phyloP scores from a whole-genome alignment of 2,113 vertebrate genomes.

The Megaceryle torquata region DNA sequence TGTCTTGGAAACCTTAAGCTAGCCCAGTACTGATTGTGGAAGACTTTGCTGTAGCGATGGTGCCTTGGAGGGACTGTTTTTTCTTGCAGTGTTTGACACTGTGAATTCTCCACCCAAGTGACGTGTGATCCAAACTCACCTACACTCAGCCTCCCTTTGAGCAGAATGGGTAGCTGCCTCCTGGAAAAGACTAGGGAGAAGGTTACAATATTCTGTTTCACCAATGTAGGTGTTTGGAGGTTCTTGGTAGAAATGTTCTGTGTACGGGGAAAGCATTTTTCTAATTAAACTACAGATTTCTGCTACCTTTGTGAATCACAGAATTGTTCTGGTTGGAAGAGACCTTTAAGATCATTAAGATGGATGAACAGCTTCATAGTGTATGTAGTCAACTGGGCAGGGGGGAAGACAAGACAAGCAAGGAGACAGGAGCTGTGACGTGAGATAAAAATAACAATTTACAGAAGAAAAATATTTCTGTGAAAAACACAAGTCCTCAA shows the following conservation, averaged over 20 bases:
- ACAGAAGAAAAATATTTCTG: background rate
- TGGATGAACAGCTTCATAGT: background rate
- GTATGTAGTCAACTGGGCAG: background rate
- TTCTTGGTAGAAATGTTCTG: background rate
- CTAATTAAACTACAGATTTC: background rate
- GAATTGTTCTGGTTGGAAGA: too few relatives aligned
- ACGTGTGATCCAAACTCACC: rapidly evolving
- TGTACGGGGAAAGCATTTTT: background rate
- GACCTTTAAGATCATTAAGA: too few relatives aligned
- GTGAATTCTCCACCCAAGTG: background rate
- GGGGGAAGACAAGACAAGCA: background rate
- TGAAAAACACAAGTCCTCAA: background rate
- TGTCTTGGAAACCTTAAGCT: background rate
- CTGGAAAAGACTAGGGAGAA: background rate
- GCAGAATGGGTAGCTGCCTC: background rate
- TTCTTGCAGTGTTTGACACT: background rate
- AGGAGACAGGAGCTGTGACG: background rate
- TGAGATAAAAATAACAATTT: background rate
- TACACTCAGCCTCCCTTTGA: background rate
- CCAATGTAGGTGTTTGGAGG: rapidly evolving
- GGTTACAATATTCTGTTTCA: background rate
- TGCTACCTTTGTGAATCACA: background rate
- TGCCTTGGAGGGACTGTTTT: background rate
- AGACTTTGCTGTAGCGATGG: background rate
- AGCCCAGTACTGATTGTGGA: background rate